Conservation (phyloP, 2,113 vertebrate species). For the Clarias magur region DNA sequence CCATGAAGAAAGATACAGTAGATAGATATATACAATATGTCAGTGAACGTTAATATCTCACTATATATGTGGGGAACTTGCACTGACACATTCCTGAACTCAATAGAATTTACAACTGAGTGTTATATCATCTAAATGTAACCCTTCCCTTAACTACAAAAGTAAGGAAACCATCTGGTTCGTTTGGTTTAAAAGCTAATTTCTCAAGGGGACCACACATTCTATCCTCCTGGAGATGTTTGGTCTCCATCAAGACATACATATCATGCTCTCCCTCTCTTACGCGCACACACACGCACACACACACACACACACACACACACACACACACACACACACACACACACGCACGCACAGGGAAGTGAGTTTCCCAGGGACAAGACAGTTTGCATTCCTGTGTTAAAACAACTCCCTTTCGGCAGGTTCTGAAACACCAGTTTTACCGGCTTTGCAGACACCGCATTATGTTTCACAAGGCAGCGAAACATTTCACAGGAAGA, state of each 20-base stretch:
- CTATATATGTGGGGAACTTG: background rate
- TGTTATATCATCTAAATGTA: no score
- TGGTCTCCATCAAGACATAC: background rate
- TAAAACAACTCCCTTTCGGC: constrained; percentile 58
- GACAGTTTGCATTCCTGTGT: constrained; percentile 65
- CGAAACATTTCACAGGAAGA: constrained; percentile 20
- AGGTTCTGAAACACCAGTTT: constrained; percentile 68
- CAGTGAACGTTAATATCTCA: no score
- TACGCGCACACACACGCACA: background rate
- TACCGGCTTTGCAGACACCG: constrained; percentile 57
- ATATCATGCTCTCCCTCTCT: background rate
- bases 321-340: constrained; percentile 18
- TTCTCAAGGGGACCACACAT: background rate
- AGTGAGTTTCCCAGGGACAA: constrained; percentile 30
- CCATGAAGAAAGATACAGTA: no score
- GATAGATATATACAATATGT: no score
- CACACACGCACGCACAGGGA: constrained; percentile 18
- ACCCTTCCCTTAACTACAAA: no score
- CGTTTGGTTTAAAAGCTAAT: no score
- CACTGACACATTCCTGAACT: background rate
- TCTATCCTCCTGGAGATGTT: background rate
- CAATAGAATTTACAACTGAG: no score
- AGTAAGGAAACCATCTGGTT: no score
- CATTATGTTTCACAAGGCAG: constrained; percentile 29
- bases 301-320: background rate